These are phyloP conservation scores for Eledona agricola DNA, from an alignment of 2,888 invertebrate genomes.

Conservation along the genomic window DNA sequence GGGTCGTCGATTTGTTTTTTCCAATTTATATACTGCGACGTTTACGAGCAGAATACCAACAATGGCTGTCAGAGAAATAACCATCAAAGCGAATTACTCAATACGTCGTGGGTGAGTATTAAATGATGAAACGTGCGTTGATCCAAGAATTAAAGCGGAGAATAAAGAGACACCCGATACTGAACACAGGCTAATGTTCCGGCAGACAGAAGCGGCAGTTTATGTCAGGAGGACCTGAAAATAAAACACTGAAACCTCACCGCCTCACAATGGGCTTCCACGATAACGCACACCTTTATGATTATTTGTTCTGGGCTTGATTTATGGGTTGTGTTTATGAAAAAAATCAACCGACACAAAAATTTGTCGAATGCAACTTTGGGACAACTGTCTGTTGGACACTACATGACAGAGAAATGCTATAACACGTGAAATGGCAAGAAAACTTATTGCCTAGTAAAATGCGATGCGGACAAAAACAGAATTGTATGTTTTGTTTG, in stretches of 20 bases:
- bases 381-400: no score
- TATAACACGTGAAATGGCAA: no score
- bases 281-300: conserved; percentile 27
- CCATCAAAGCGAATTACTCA: conserved; percentile 44
- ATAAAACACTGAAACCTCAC: conserved; percentile 29
- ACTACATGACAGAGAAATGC: no score
- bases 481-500: no score
- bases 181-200: conserved; percentile 43
- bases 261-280: conserved; percentile 20
- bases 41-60: conserved; percentile 32
- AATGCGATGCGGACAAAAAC: no score
- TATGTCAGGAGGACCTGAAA: conserved; percentile 23
- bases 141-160: conserved; percentile 37
- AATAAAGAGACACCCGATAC: conserved; percentile 48
- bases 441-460: no score
- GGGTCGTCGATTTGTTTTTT: conserved; percentile 10
- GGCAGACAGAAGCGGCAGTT: conserved; percentile 36
- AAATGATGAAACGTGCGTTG: conserved; percentile 48
- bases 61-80: conserved; percentile 45
- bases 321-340: conserved; percentile 14
- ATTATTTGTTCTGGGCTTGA: conserved; percentile 21
- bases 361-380: no score
- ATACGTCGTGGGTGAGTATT: conserved; percentile 44
- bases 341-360: no score
- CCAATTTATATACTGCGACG: conserved; percentile 17